Evolutionary conservation across 1,140 invertebrate species (phyloP).

Genomic region (Caenorhabditis inopinata): DNA sequence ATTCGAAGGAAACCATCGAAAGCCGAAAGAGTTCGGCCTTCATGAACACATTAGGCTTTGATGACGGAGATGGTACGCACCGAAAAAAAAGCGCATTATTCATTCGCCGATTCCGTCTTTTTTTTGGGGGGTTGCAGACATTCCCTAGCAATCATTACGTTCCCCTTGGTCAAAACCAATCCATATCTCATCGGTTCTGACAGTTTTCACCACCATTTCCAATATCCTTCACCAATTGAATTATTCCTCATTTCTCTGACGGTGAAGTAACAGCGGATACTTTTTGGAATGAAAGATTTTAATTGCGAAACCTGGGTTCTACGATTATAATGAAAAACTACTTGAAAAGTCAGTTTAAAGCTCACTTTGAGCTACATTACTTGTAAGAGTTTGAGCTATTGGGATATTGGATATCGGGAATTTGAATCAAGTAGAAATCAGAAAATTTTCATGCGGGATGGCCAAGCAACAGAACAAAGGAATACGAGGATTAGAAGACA

Average conservation of each 20-base stretch:
- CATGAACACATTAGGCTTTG: not conserved
- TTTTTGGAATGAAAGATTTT: too few relatives aligned
- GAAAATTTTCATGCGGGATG: too few relatives aligned
- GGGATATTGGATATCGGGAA: too few relatives aligned
- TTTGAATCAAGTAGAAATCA: too few relatives aligned
- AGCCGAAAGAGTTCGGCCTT: constrained; percentile 4
- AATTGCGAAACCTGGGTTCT: too few relatives aligned
- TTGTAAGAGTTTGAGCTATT: too few relatives aligned
- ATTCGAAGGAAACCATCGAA: not conserved
- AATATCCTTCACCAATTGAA: not conserved
- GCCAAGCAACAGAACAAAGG: too few relatives aligned
- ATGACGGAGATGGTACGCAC: not conserved
- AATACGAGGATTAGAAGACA: not conserved
- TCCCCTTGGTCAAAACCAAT: not conserved
- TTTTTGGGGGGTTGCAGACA: too few relatives aligned
- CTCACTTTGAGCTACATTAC: too few relatives aligned
- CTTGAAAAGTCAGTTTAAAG: too few relatives aligned
- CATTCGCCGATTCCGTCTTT: not conserved
- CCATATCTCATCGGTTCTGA: not conserved
- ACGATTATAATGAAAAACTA: too few relatives aligned
- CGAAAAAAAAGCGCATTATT: not conserved
- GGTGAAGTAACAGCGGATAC: not conserved
- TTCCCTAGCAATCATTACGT: not conserved
- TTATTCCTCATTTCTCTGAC: not conserved
- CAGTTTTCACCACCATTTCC: not conserved